A percentile compares a stretch with the other conserved stretches of the same genome.
Conservation (phyloP, 2,797 vertebrate species). For the Halcyon smyrnensis region DNA sequence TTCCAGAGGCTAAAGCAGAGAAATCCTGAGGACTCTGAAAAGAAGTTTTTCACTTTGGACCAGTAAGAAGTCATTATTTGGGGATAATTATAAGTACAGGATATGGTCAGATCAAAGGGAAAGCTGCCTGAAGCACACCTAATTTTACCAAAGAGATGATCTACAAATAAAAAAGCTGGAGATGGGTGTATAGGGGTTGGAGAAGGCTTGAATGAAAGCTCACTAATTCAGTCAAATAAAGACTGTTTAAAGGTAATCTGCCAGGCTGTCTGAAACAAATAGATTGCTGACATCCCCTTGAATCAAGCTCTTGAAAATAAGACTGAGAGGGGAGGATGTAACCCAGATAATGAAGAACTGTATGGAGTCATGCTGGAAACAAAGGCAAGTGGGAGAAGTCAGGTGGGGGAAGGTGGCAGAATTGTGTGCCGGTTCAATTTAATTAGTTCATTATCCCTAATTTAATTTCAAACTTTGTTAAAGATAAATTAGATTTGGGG, state of each 20-base stretch:
- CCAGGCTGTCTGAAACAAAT: slow-evolving; percentile 11
- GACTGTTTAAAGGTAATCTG: slow-evolving; percentile 36
- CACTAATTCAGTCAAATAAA: slow-evolving; percentile 19
- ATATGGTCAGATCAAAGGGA: background rate
- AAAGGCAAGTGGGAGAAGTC: slow-evolving; percentile 33
- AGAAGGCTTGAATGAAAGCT: background rate
- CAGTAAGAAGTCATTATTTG: background rate
- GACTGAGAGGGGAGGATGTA: slow-evolving; percentile 26
- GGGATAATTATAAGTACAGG: background rate
- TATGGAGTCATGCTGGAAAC: slow-evolving; percentile 46
- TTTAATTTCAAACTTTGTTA: slow-evolving; percentile 69
- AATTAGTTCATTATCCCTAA: slow-evolving; percentile 74
- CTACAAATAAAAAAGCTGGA: background rate
- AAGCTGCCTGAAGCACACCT: background rate
- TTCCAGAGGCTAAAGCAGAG: background rate
- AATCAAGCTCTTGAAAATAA: slow-evolving; percentile 61
- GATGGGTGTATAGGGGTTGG: background rate
- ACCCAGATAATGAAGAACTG: slow-evolving; percentile 58
- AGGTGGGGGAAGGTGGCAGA: slow-evolving; percentile 39
- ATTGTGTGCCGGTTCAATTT: slow-evolving; percentile 39
- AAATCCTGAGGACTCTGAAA: background rate
- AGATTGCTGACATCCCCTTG: slow-evolving; percentile 56
- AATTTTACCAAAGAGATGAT: background rate
- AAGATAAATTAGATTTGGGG: slow-evolving; percentile 55
- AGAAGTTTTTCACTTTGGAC: background rate